Base-by-base conservation (phyloP, 2,888 invertebrate species). In the Caenorhabditis afra region DNA sequence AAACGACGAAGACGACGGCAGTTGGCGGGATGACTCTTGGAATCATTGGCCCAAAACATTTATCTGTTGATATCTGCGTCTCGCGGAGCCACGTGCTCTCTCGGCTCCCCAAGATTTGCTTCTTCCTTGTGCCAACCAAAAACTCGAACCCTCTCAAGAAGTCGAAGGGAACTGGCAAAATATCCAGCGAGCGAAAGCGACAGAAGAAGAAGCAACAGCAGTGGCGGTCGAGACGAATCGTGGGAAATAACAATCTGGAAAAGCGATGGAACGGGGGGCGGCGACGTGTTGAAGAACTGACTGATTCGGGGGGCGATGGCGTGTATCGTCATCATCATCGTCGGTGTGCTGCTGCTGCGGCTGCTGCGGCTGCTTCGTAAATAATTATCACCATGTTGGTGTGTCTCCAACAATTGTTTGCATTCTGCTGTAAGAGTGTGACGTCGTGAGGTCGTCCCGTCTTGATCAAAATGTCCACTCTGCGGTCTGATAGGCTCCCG, bases 31-130 rank as follows among this genome's bases (percentile, higher is more conserved):
- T 7, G 37, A 44, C 39, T 44, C 45, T 47, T 7, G 29, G 57
- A 57, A 73, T 55, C 73, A 70, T 49, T 57, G 53, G 62, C 41
- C 50, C 58, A 64, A 64, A 73, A 64, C 73, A 73, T 73, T 73
- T 64, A 64, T 64, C 62, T 45, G 10, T 44, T 64, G 41, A 61
- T 55, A 55, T 45, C 61, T 61, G 68, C 44, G 68, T 45, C 68
- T 68, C 59, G 29, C 52, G 41, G n/a, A 41, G 45, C 18, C n/a
- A n/a, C 52, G 8, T 23, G 14, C 16, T 67, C 58, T 49, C 16
- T 37, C 18, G 8, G 18, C 39, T 8, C n/a, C 35, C 47, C 35
- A 12, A 22, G 16, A 45, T 55, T 57, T 66, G 29, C 39, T 35
- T 67, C 20, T 41, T 37, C 49, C n/a, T 29, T 29, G 4, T 29